These are phyloP conservation scores for Apteryx owenii DNA, from an alignment of 2,113 vertebrate species.

Conservation along the genomic window DNA sequence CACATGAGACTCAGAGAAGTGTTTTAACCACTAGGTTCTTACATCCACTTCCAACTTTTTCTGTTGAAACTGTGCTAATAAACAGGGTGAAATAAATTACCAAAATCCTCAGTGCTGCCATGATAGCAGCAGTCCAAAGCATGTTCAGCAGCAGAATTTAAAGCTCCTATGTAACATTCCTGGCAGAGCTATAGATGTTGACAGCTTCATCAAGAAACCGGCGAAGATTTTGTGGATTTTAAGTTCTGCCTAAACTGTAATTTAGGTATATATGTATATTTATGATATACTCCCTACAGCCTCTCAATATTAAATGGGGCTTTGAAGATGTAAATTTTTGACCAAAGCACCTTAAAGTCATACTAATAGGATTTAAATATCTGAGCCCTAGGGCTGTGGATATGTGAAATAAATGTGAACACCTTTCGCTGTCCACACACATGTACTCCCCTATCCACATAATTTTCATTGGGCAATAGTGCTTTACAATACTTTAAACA, in stretches of 20 bases:
- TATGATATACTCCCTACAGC: neutral
- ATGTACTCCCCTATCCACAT: neutral
- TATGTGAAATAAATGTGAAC: neutral
- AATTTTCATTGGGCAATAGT: neutral
- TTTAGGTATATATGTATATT: neutral
- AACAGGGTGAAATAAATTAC: neutral
- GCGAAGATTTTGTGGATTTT: neutral
- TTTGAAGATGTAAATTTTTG: neutral
- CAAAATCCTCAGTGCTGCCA: neutral
- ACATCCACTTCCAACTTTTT: neutral
- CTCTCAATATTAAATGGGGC: neutral
- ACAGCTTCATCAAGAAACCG: neutral
- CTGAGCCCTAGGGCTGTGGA: neutral
- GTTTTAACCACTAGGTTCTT: neutral
- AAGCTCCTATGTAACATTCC: neutral
- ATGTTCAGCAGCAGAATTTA: fast-evolving
- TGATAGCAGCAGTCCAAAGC: no score
- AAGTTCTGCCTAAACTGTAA: neutral
- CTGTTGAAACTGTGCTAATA: neutral
- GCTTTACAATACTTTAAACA: neutral
- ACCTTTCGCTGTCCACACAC: neutral
- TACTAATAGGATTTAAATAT: neutral
- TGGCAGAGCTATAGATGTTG: neutral
- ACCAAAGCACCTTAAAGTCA: neutral
- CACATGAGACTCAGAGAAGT: neutral